Conservation (phyloP, 2,797 vertebrate species). For the Salmo trutta region DNA sequence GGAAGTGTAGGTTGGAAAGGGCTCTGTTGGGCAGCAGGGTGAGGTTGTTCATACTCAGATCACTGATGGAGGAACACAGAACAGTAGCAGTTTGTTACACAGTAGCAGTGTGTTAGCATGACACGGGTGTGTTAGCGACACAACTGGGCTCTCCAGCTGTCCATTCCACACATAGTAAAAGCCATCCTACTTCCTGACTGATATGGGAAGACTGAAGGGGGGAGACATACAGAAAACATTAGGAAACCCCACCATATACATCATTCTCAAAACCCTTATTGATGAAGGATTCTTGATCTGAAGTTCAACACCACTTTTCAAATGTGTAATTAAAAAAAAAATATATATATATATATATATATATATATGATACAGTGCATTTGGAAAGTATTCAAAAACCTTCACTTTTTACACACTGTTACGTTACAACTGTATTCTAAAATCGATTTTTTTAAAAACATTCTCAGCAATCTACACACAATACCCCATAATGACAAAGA, state of each 20-base stretch:
- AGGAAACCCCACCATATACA: neutral
- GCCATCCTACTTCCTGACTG: neutral
- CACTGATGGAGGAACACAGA: slow-evolving; percentile 74
- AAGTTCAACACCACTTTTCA: too few species aligned
- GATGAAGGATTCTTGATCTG: too few species aligned
- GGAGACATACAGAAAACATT: neutral
- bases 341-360: too few species aligned
- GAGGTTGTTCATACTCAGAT: slow-evolving; percentile 87
- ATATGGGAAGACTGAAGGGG: neutral
- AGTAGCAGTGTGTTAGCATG: slow-evolving; percentile 51
- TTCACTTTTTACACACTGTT: too few species aligned
- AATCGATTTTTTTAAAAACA: fast-evolving
- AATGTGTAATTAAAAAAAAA: too few species aligned
- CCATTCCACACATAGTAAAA: slow-evolving; percentile 47
- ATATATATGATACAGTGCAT: too few species aligned
- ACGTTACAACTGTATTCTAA: too few species aligned
- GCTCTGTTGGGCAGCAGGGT: slow-evolving; percentile 70
- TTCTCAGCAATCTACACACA: too few species aligned
- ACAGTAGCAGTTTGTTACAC: neutral
- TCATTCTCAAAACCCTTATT: neutral
- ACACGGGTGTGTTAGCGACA: slow-evolving; percentile 4
- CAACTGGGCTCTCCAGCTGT: slow-evolving; percentile 56
- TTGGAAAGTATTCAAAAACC: too few species aligned
- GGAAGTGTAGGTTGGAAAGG: slow-evolving; percentile 73
- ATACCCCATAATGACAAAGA: too few species aligned